A percentile compares a stretch with the other conserved stretches of the same genome.
phyloP scores from a whole-genome alignment of 2,113 vertebrate genomes.

The Sardina pilchardus region DNA sequence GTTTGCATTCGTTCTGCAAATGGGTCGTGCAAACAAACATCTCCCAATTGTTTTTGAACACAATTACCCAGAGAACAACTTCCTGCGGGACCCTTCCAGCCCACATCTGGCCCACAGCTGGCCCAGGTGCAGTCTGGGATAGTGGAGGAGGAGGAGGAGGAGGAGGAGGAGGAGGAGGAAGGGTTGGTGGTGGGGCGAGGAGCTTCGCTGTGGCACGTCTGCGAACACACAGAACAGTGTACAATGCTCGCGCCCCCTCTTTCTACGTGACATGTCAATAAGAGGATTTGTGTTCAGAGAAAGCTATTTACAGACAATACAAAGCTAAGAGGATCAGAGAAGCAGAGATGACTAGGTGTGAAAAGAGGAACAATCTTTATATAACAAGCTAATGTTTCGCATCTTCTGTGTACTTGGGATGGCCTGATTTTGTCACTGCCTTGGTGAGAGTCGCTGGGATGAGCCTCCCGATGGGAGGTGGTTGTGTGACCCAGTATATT shows the following conservation, averaged over 20 bases:
- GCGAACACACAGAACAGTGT: slow-evolving; percentile 22
- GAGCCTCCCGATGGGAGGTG: background rate
- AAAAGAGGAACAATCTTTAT: slow-evolving; percentile 49
- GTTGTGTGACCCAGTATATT: background rate
- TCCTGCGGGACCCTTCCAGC: background rate
- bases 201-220: slow-evolving; percentile 7
- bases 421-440: slow-evolving; percentile 30
- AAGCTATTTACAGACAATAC: slow-evolving; percentile 47
- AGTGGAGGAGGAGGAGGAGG: background rate
- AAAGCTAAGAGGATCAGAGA: slow-evolving; percentile 43
- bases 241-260: slow-evolving; percentile 14
- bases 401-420: slow-evolving; percentile 38
- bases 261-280: slow-evolving; percentile 53
- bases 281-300: slow-evolving; percentile 47
- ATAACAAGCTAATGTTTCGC: slow-evolving; percentile 42
- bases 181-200: background rate
- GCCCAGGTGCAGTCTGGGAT: background rate
- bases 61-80: background rate
- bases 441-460: background rate
- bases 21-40: background rate
- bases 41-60: background rate
- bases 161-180: background rate
- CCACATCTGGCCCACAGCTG: background rate
- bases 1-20: background rate
- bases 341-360: slow-evolving; percentile 39